Base-by-base conservation (phyloP, 2,888 invertebrate genomes). In the Mycogona germanica region DNA sequence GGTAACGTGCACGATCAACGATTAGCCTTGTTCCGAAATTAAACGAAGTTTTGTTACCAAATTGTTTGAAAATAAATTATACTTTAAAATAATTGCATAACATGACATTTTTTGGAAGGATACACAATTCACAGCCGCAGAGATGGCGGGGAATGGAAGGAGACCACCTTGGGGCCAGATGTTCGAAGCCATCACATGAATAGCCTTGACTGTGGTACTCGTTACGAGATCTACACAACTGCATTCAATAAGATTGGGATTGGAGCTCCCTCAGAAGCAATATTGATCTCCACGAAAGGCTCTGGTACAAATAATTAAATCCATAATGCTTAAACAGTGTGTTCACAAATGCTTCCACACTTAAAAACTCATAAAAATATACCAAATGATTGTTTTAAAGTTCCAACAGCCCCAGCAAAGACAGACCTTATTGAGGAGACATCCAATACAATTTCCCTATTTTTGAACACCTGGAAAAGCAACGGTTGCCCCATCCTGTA, bases 221-320 rank as follows among this genome's bases (percentile, higher is more conserved):
- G 56, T 2, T 62, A 62, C 48, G 59, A 60, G 47, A 54, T 62
- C 12, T 62, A 60, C 42, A 57, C 61, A 21, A 58, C 60, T 1
- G 62, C 62, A 2, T 51, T 60, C 6, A 62, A 62, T 41, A 56
- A 59, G 17, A 61, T 59, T 26, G 62, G 62, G 5, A 50, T 58
- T n/a, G 60, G 61, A 19, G 62, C 25, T 1, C 37, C 46, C 2
- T 53, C 53, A 3, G 47, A 46, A 26, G 21, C 40, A 28, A 14
- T 53, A 2, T 19, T 53, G 26, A 32, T 23, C 9, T 25, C 53
- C 2, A 53, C 53, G 1, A 53, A 53, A 21, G 53, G 53, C 3
- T 53, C 53, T 26, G 53, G 53, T 53, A 23, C 6, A n/a, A 7
- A 12, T 9, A 14, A 14, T 41, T 9, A 41, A 41, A 7, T 14